phyloP scores from a whole-genome alignment of 2,797 vertebrate genomes.

The Leptoclinus maculatus region DNA sequence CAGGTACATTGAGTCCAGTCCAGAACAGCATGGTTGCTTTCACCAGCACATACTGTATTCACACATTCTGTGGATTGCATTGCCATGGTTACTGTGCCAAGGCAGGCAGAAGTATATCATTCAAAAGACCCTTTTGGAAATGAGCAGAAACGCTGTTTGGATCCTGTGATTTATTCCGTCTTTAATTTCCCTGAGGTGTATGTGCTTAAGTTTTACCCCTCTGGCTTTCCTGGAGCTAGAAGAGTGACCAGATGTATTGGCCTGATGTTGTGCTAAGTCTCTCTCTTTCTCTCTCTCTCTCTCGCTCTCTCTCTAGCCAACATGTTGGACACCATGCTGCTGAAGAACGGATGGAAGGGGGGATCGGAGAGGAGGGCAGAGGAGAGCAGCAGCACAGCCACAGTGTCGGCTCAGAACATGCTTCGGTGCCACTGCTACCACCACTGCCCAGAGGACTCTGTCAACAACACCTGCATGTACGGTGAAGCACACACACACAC shows the following conservation, averaged over 20 bases:
- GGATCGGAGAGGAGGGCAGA: slow-evolving; percentile 83
- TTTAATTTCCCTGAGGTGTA: slow-evolving; percentile 26
- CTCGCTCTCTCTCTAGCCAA: slow-evolving; percentile 74
- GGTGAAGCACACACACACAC: slow-evolving; percentile 29
- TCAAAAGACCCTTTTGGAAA: slow-evolving; percentile 27
- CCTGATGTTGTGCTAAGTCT: slow-evolving; percentile 6
- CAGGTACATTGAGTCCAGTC: slow-evolving; percentile 59
- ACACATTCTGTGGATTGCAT: slow-evolving; percentile 51
- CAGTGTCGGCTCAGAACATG: slow-evolving; percentile 82
- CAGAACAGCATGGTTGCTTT: slow-evolving; percentile 60
- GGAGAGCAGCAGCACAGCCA: slow-evolving; percentile 81
- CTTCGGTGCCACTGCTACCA: slow-evolving; percentile 94
- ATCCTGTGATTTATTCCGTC: slow-evolving; percentile 41
- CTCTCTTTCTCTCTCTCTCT: neutral
- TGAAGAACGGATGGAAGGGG: slow-evolving; percentile 90
- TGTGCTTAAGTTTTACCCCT: slow-evolving; percentile 42
- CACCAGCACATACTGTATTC: slow-evolving; percentile 42
- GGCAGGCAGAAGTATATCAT: neutral
- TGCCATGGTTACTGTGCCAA: slow-evolving; percentile 50
- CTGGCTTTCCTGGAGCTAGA: neutral
- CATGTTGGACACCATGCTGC: slow-evolving; percentile 89
- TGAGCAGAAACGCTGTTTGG: slow-evolving; percentile 28
- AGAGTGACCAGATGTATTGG: slow-evolving; percentile 33
- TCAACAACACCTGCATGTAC: slow-evolving; percentile 97
- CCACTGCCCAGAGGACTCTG: slow-evolving; percentile 93